A percentile compares a stretch with the other conserved stretches of the same genome.
Evolutionary conservation across 2,113 vertebrate species (phyloP).

Genomic region (Garra rufa): DNA sequence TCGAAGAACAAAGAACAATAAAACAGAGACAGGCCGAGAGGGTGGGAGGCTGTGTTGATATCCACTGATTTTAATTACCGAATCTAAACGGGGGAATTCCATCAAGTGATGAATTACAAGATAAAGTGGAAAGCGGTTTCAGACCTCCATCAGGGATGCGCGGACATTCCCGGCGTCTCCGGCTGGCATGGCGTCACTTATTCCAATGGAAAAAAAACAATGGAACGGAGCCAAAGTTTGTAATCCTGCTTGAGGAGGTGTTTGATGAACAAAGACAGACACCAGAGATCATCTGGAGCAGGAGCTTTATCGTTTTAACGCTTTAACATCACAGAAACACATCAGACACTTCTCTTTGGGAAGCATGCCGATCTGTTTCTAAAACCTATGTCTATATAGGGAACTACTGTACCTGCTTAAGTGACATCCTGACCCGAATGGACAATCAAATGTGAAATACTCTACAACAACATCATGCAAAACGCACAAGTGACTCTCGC

Average conservation of each 20-base stretch:
- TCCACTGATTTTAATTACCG: conserved; percentile 75
- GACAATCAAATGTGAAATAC: background rate
- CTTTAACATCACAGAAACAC: conserved; percentile 8
- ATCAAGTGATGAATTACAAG: conserved; percentile 65
- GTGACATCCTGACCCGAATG: background rate
- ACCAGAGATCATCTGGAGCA: conserved; percentile 22
- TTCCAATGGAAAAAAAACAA: conserved; percentile 62
- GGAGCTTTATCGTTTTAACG: background rate
- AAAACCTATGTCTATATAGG: background rate
- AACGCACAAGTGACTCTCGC: background rate
- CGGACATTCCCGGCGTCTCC: conserved; percentile 55
- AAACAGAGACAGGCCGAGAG: conserved; percentile 50
- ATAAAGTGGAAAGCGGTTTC: conserved; percentile 64
- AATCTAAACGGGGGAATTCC: conserved; percentile 77
- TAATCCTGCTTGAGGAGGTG: background rate
- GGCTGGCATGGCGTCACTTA: conserved; percentile 68
- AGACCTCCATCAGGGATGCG: background rate
- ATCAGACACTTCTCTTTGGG: background rate
- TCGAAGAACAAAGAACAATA: conserved; percentile 60
- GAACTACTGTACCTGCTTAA: background rate
- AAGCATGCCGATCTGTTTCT: background rate
- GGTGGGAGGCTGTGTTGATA: conserved; percentile 74
- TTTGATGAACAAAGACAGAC: conserved; percentile 11
- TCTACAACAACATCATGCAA: background rate
- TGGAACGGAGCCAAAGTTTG: conserved; percentile 54